Percentiles rank a stretch among this genome's conserved stretches.
phyloP scores from a whole-genome alignment of 2,888 invertebrate species.

The Drosophila cyrtoloma region DNA sequence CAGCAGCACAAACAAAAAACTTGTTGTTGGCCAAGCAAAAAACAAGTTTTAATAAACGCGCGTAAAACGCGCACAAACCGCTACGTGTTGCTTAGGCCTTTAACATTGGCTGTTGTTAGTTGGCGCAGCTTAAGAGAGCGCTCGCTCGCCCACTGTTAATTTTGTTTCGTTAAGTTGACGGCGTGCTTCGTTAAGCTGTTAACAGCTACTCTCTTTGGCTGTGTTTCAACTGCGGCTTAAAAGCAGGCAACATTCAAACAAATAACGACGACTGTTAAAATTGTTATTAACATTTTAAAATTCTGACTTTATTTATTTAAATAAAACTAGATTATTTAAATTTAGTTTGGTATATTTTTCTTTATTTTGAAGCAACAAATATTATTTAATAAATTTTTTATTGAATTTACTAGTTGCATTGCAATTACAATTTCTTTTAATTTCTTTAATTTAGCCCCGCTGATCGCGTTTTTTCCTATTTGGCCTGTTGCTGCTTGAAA shows the following conservation, averaged over 20 bases:
- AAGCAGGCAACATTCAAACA: conserved; percentile 40
- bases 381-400: not conserved
- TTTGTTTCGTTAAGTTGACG: conserved; percentile 34
- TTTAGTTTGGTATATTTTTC: not conserved
- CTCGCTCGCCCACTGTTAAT: conserved; percentile 26
- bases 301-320: not conserved
- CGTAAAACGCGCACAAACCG: conserved; percentile 52
- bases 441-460: not conserved
- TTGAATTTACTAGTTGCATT: not conserved
- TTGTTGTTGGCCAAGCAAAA: conserved; percentile 49
- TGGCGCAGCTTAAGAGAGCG: not conserved
- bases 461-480: conserved; percentile 22
- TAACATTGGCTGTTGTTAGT: conserved; percentile 36
- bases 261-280: conserved; percentile 19
- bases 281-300: not conserved
- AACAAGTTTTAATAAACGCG: conserved; percentile 58
- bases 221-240: conserved; percentile 27
- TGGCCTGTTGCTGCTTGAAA: conserved; percentile 38
- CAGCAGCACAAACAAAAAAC: conserved; percentile 8
- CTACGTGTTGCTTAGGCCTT: conserved; percentile 64
- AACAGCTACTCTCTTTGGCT: conserved; percentile 24
- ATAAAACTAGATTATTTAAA: not conserved
- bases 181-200: conserved; percentile 26
- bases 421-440: not conserved
- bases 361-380: too few relatives aligned